phyloP scores from a whole-genome alignment of 2,113 vertebrate species.

The Ovis aries region DNA sequence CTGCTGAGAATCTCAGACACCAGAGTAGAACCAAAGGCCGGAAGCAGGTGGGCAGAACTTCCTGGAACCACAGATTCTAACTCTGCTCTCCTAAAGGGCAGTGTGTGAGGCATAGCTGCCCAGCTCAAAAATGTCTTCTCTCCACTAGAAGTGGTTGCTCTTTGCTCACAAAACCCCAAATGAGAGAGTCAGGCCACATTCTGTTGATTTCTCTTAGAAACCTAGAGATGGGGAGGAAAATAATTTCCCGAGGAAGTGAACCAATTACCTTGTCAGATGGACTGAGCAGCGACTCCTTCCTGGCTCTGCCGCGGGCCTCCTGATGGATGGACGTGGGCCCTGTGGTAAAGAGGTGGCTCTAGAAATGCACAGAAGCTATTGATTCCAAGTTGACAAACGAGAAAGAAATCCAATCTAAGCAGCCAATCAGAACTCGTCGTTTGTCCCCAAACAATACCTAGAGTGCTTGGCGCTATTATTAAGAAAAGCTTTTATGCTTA shows the following conservation, averaged over 20 bases:
- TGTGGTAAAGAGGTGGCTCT: constrained; percentile 49
- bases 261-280: constrained; percentile 40
- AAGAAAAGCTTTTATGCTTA: constrained; percentile 18
- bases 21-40: rapidly evolving
- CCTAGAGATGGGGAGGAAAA: background rate
- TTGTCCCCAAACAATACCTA: constrained; percentile 5
- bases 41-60: background rate
- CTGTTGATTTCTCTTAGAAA: constrained; percentile 45
- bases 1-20: background rate
- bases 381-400: constrained; percentile 57
- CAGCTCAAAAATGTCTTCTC: background rate
- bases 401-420: constrained; percentile 25
- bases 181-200: background rate
- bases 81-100: background rate
- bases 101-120: rapidly evolving
- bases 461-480: background rate
- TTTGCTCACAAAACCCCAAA: background rate
- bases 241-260: constrained; percentile 38
- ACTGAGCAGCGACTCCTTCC: background rate
- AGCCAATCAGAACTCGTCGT: constrained; percentile 26
- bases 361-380: constrained; percentile 42
- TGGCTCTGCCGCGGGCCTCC: background rate
- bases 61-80: background rate
- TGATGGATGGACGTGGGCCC: constrained; percentile 29
- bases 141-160: background rate